Base-by-base conservation (phyloP, 2,797 vertebrate species). In the Columba guinea region DNA sequence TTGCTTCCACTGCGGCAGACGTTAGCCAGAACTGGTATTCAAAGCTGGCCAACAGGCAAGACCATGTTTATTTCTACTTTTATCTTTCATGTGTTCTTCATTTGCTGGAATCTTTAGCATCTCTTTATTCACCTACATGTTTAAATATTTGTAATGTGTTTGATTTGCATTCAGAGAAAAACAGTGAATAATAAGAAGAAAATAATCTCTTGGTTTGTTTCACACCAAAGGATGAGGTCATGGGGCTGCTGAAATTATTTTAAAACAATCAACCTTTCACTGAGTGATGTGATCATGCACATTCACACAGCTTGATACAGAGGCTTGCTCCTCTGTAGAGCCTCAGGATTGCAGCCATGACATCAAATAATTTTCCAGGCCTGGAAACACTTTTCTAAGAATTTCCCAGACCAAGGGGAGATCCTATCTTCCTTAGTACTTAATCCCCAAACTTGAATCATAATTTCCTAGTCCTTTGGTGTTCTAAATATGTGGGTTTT, bases 171-270 rank as follows among this genome's bases (percentile, higher is more conserved):
- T 84, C 81, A 71, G 58, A 85, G 55, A 76, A 84, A 88, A 89
- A 52, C 32, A 63, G 21, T 63, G 26, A 91, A 60, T 41, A 74
- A 82, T 9, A 51, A 62, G 9, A 74, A 75, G 17, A 73, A 59
- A 32, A 28, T 30, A 26, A 4, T 11, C 37, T 71, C 58, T 76
- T 78, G 49, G 76, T 58, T 90, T 74, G 74, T 76, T 65, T 67
- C 70, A 73, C 59, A 79, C 48, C 17, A 63, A 90, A 82, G 62
- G 59, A 87, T 93, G 89, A 95, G 14, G 46, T 87, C 84, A 92
- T 53, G 58, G 24, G 10, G 32, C 62, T 93, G 65, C 41, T 86
- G 84, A 91, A 91, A 95, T 84, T 89, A 91, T 78, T 83, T 92
- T 77, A 56, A 75, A 89, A 93, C 74, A 93, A 91, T 84, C 63